Evolutionary conservation across 2,888 invertebrate genomes (phyloP), one percentile per base, ranked within the genome.

Genomic region (Mechanitis messenoides): DNA sequence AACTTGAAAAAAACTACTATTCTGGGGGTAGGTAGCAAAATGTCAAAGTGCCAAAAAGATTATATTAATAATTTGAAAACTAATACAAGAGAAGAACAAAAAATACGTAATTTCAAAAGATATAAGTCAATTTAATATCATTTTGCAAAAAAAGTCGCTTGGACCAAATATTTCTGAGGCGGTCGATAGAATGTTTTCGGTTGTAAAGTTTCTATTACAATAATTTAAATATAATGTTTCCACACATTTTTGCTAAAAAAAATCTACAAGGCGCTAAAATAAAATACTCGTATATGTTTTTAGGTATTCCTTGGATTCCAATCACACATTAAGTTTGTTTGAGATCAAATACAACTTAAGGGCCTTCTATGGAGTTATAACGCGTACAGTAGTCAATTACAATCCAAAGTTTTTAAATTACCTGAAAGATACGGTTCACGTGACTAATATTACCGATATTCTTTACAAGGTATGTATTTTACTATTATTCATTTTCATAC

Each of bases 381-480:
- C 60, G 2, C 45, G 62, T 53, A 63, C 45, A 4, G 35, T 28
- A 5, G 59, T 60, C n/a, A 57, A 60, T 0, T 70, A 71, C 9
- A 69, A 74, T 58, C 54, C 69, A 42, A 59, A 63, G 42, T 80
- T 83, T 61, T 72, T 74, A 61, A 64, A 71, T 20, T 71, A 75
- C 59, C 66, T 83, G 12, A 62, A 69, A 12, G 72, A 70, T 33
- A 56, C 69, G 2, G 69, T 69, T n/a, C 62, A 68, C 0, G 63
- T 70, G 28, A 66, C 69, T 35, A 80, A 79, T 56, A 65, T 76
- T 53, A 79, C 74, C 6, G 68, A 77, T 42, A 64, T 77, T 3
- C 66, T 76, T 58, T 64, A 69, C 20, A 68, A 65, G 68, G 79
- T 84, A 53, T 46, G 7, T 1, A 12, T 1, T 9, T 20, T 7